phyloP scores from a whole-genome alignment of 2,113 vertebrate genomes.

The Oreochromis aureus region DNA sequence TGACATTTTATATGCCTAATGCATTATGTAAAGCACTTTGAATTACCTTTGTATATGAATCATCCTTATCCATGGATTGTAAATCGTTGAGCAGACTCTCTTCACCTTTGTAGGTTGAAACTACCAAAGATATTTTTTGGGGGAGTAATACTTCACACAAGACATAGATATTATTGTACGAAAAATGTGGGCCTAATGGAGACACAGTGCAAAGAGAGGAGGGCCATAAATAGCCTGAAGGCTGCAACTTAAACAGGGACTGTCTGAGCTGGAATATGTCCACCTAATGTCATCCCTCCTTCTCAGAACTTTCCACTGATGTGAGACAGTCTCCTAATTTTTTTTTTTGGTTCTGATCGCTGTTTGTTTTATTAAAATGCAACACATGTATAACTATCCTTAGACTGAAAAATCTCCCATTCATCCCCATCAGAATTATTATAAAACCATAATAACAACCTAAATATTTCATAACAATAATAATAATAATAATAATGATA shows the following conservation, averaged over 20 bases:
- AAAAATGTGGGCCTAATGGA: constrained; percentile 1
- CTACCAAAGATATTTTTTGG: neutral
- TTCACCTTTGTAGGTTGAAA: neutral
- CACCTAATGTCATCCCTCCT: constrained; percentile 15
- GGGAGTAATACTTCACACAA: neutral
- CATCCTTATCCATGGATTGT: neutral
- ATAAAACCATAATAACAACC: neutral
- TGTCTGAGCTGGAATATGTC: constrained; percentile 10
- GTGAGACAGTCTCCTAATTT: neutral
- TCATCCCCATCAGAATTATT: neutral
- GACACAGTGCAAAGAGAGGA: neutral
- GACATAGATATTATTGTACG: neutral
- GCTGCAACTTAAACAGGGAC: neutral
- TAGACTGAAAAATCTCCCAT: neutral
- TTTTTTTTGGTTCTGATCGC: neutral
- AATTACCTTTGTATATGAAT: neutral
- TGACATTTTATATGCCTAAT: neutral
- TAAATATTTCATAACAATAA: neutral
- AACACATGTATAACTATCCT: neutral
- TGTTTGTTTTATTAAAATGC: neutral
- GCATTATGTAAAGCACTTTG: neutral
- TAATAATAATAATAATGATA: no score
- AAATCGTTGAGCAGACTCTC: neutral
- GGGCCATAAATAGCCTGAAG: constrained; percentile 37
- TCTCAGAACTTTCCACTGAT: neutral